Evolutionary conservation across 92 coral and sea anemone genomes (phyloP).

Genomic region (Micromussa lordhowensis): DNA sequence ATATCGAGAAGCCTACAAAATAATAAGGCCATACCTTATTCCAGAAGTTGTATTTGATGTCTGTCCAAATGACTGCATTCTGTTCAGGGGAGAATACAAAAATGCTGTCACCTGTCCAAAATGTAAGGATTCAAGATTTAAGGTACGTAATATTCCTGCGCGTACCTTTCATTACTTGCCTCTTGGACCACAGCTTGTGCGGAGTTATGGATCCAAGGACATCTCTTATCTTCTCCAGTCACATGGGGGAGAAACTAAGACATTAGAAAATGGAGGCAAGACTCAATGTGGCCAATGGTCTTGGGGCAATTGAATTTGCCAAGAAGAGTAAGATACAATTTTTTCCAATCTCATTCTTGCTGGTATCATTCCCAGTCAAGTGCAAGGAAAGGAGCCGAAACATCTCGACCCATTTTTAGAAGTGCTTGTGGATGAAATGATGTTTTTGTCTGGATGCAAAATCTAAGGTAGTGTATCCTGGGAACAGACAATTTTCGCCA

Average conservation of each 20-base stretch:
- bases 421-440: slow-evolving; percentile 23
- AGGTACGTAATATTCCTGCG: slow-evolving; percentile 15
- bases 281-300: slow-evolving; percentile 46
- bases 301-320: slow-evolving; percentile 43
- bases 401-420: slow-evolving; percentile 44
- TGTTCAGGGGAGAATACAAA: not conserved
- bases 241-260: slow-evolving; percentile 11
- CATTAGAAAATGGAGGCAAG: slow-evolving; percentile 3
- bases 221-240: slow-evolving; percentile 50
- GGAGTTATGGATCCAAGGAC: slow-evolving; percentile 46
- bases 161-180: slow-evolving; percentile 65
- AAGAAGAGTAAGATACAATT: slow-evolving; percentile 14
- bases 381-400: slow-evolving; percentile 35
- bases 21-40: not conserved
- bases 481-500: no score
- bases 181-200: slow-evolving; percentile 44
- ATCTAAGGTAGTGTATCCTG: no score
- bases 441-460: not conserved
- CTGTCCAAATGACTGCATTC: slow-evolving; percentile 1
- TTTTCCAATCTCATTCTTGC: slow-evolving; percentile 18
- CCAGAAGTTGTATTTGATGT: not conserved
- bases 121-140: not conserved
- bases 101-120: not conserved
- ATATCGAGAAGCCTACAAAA: not conserved
- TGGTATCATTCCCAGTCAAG: slow-evolving; percentile 44